Evolutionary conservation across 2,797 vertebrate species (phyloP).

Genomic region (Etheostoma nigrum): DNA sequence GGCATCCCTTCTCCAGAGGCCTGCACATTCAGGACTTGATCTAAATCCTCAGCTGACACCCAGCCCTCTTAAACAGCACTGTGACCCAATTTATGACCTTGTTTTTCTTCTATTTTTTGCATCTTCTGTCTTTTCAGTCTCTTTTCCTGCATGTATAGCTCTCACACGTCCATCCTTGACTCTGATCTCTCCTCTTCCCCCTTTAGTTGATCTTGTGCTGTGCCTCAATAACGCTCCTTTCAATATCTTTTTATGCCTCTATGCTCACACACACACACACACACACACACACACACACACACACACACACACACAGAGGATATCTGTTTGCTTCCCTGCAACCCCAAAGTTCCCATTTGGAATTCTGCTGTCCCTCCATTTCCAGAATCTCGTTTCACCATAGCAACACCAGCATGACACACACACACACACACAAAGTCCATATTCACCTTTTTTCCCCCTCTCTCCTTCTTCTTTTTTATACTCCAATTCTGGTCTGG

Average conservation of each 20-base stretch:
- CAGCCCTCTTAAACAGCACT: constrained; percentile 40
- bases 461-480: constrained; percentile 21
- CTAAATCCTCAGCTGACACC: constrained; percentile 53
- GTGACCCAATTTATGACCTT: constrained; percentile 63
- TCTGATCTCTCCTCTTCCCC: neutral
- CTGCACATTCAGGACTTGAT: constrained; percentile 20
- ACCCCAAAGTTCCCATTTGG: constrained; percentile 64
- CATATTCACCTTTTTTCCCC: constrained; percentile 44
- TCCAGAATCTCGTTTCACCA: constrained; percentile 53
- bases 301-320: constrained; percentile 13
- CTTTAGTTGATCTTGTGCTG: neutral
- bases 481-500: constrained; percentile 40
- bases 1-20: neutral
- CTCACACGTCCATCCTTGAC: constrained; percentile 9
- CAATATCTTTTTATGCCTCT: neutral
- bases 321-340: constrained; percentile 34
- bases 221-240: neutral
- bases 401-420: constrained; percentile 52
- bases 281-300: constrained; percentile 11
- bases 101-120: constrained; percentile 35
- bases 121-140: neutral
- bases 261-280: neutral
- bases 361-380: constrained; percentile 52
- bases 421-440: constrained; percentile 21
- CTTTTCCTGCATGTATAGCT: constrained; percentile 3